Evolutionary conservation across 2,113 vertebrate species (phyloP), one percentile per base, ranked within the genome.

Genomic region (Parotia lawesii): DNA sequence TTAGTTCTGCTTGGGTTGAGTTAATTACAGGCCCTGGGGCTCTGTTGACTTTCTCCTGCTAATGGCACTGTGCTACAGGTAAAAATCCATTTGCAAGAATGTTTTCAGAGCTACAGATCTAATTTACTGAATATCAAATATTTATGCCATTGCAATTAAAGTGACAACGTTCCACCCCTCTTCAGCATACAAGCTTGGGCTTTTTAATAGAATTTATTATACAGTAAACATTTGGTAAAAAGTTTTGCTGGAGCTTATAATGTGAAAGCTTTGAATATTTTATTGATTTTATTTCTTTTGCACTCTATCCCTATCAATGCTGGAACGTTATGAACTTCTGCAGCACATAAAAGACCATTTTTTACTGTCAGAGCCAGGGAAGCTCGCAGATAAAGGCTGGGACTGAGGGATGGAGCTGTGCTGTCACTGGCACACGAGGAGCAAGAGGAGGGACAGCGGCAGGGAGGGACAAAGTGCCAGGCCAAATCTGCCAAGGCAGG

Each of bases 61-160:
- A 99, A 99, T 99, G 98, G 98, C 98, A 98, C 97, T 98, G 98
- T 98, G 98, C 98, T 98, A 98, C 98, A 98, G 98, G 99, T 98
- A 98, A 98, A 99, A 98, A 98, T 98, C 98, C 98, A 98, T 98
- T 99, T 98, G 98, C 97, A 97, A 98, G 98, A 98, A 98, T 98
- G 97, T 97, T 99, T 99, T 98, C 97, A 96, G 97, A 98, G 98
- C 98, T 96, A 98, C 98, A 98, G 98, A 99, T 99, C 98, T 99
- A 98, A 99, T 99, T 99, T 98, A 98, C 97, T 98, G 98, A 98
- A 98, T 98, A 99, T 99, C 98, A 98, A 98, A 98, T 98, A 98
- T 99, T 99, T 98, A 98, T 98, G 98, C 98, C 97, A 97, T 97
- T 97, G 98, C 98, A 98, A 98, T 99, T 98, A 98, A 97, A 98